Conservation (phyloP, 2,888 invertebrate species). For the Drosophila parthenogenetica region DNA sequence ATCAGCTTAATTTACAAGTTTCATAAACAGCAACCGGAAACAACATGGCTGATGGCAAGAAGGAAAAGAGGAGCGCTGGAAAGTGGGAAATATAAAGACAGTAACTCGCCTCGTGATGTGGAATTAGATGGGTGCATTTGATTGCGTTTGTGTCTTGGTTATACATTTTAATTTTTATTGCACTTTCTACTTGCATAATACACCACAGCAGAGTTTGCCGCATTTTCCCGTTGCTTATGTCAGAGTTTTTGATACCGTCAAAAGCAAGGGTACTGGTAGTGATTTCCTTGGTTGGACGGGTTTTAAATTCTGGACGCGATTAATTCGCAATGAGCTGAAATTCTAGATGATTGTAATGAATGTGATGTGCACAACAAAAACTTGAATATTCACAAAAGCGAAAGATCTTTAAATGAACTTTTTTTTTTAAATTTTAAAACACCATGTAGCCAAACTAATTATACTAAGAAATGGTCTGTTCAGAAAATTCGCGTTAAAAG, state of each 20-base stretch:
- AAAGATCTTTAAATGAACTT: not conserved
- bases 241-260: constrained; percentile 3
- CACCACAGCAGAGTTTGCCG: not conserved
- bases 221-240: constrained; percentile 1
- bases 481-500: too few relatives aligned
- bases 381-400: not conserved
- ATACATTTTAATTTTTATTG: constrained; percentile 69
- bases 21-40: constrained; percentile 65
- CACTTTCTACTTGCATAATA: constrained; percentile 21
- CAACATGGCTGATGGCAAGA: constrained; percentile 14
- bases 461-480: too few relatives aligned
- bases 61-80: not conserved
- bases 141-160: constrained; percentile 74
- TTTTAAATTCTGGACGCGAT: constrained; percentile 46
- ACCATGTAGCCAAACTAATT: too few relatives aligned
- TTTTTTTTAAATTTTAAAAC: too few relatives aligned
- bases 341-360: constrained; percentile 76
- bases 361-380: constrained; percentile 41
- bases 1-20: constrained; percentile 76
- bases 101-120: constrained; percentile 40
- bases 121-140: constrained; percentile 52
- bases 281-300: not conserved
- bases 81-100: constrained; percentile 1
- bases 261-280: not conserved
- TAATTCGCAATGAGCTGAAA: constrained; percentile 78